Evolutionary conservation across 2,113 vertebrate species (phyloP).

Genomic region (Carassius gibelio): DNA sequence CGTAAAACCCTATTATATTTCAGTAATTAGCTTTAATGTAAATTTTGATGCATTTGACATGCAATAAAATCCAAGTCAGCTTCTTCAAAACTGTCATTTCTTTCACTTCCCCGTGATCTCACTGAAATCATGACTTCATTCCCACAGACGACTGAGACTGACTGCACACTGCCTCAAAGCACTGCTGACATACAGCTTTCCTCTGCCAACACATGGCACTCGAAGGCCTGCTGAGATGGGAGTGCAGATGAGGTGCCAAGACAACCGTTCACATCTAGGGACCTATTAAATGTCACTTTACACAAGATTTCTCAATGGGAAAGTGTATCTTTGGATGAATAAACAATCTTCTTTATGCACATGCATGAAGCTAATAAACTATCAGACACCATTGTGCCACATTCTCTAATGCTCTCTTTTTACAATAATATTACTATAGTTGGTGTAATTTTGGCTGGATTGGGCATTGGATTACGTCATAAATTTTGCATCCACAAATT

Average conservation of each 20-base stretch:
- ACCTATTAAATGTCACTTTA: neutral
- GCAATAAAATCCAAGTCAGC: neutral
- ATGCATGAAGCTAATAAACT: neutral
- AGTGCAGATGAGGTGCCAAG: conserved; percentile 2
- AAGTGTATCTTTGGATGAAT: neutral
- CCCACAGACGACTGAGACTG: neutral
- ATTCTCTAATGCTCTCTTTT: neutral
- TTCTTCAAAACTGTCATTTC: no score
- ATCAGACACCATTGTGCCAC: neutral
- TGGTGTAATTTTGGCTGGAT: no score
- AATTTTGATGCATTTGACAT: neutral
- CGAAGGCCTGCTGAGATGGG: neutral
- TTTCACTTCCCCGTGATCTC: neutral
- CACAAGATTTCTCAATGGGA: neutral
- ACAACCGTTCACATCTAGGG: neutral
- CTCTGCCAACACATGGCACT: conserved; percentile 17
- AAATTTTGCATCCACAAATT: no score
- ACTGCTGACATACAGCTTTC: conserved; percentile 27
- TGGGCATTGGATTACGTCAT: no score
- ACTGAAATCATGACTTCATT: neutral
- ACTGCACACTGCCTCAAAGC: conserved; percentile 15
- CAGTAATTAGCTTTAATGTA: neutral
- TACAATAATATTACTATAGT: neutral
- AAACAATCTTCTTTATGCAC: neutral
- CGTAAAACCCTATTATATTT: neutral